Conservation (phyloP, 2,797 vertebrate species). For the Caiman crocodilus region DNA sequence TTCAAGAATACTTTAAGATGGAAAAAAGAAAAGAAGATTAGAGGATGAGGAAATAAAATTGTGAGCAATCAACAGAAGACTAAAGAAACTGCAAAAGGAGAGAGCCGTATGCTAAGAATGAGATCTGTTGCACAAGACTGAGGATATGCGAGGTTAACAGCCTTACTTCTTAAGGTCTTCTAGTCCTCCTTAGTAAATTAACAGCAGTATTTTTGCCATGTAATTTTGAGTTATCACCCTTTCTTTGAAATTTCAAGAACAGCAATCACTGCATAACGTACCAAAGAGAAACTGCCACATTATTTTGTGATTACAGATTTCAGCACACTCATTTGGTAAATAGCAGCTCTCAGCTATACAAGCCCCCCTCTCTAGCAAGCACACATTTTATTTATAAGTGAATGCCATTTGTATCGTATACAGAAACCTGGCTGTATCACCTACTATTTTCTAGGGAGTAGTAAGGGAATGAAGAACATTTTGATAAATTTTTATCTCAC, state of each 20-base stretch:
- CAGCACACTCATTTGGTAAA: not conserved
- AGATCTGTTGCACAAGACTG: not conserved
- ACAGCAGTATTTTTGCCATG: not conserved
- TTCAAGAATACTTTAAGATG: not conserved
- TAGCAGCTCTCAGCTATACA: not conserved
- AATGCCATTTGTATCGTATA: not conserved
- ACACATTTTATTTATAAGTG: fast-evolving
- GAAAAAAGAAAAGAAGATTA: not conserved
- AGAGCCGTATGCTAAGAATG: not conserved
- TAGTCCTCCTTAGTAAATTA: not conserved
- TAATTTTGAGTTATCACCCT: fast-evolving
- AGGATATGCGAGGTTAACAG: too few relatives aligned
- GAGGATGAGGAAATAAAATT: not conserved
- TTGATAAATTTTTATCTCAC: not conserved
- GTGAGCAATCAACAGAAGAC: not conserved
- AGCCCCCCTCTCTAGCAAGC: not conserved
- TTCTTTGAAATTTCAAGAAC: not conserved
- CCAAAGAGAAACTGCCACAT: not conserved
- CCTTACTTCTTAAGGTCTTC: fast-evolving
- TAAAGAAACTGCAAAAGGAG: not conserved
- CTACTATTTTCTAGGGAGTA: fast-evolving
- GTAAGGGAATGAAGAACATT: not conserved
- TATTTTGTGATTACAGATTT: not conserved
- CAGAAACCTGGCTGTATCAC: not conserved
- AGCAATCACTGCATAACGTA: not conserved